Evolutionary conservation across 2,797 vertebrate genomes (phyloP).

Genomic region (Phoeniculus purpureus): DNA sequence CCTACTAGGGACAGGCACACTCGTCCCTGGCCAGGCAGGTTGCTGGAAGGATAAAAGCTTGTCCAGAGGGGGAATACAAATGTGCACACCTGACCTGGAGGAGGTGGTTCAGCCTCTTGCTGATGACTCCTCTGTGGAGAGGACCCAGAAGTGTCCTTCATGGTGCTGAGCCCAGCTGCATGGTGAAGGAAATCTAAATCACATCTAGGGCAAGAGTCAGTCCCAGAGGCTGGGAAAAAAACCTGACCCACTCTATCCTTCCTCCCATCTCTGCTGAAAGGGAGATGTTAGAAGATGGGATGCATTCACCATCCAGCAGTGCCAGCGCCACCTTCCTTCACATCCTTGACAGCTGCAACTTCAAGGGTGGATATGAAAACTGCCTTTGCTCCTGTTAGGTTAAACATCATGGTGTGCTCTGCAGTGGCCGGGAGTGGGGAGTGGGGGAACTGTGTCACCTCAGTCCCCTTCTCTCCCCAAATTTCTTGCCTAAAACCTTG

Average conservation of each 20-base stretch:
- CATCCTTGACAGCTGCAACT: neutral
- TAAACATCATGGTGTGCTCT: neutral
- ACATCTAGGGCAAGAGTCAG: neutral
- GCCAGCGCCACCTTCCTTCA: neutral
- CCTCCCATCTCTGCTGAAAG: neutral
- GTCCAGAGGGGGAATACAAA: neutral
- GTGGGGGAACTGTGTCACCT: neutral
- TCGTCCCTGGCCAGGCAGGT: neutral
- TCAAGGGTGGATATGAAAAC: neutral
- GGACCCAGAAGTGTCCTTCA: neutral
- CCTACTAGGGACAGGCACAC: neutral
- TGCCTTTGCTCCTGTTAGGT: neutral
- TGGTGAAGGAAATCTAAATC: neutral
- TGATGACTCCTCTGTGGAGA: neutral
- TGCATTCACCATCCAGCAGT: neutral
- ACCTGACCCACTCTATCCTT: neutral
- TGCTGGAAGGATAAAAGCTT: neutral
- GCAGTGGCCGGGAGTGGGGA: neutral
- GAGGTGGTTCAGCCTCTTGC: neutral
- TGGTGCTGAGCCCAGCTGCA: neutral
- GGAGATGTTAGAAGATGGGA: neutral
- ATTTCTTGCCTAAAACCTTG: neutral
- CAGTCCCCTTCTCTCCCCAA: too few relatives aligned
- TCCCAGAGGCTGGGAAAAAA: neutral
- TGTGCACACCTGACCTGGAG: neutral